Base-by-base conservation (phyloP, 2,113 vertebrate genomes). In the Prolemur simus region DNA sequence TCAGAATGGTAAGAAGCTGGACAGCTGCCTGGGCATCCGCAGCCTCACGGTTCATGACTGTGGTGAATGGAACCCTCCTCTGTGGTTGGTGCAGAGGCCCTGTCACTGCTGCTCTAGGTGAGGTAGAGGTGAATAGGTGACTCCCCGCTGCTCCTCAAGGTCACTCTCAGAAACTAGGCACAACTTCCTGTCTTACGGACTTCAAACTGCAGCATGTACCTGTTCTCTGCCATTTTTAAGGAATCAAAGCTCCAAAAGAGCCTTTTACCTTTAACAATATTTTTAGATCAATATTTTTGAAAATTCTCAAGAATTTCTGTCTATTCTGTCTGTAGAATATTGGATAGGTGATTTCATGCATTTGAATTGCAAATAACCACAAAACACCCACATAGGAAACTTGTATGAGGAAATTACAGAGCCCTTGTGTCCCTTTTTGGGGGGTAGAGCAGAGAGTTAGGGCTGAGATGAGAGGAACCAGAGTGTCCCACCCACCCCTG, bases 1-100 rank as follows among this genome's bases (percentile, higher is more conserved):
- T 98, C 95, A 95, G 94, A 81, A 95, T 97, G 96, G 97, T 97
- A 98, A 98, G 98, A 97, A 98, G 97, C 89, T 97, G 95, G 96
- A 95, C 47, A 63, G 94, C 85, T 94, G 95, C 97, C 97, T 96
- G n/a, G 89, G 94, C 96, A 15, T 98, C 98, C 98, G 98, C 97
- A 95, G 91, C 86, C 97, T 97, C 94, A 82, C 83, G 91, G 91
- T 98, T 96, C 96, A 97, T 98, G 98, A 98, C 98, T 97, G 64
- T 86, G 96, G 96, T 97, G 98, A 98, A 99, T 99, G 98, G 98
- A 99, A 98, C 98, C 98, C 98, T 93, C 98, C 98, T 98, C 94
- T 96, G 94, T 98, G 97, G 85, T 98, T 98, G 97, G 94, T 88
- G 47, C 94, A 97, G 96, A 96, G 98, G 68, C 0, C 1, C n/a